Evolutionary conservation across 2,113 vertebrate genomes (phyloP).

Genomic region (Paramisgurnus dabryanus): DNA sequence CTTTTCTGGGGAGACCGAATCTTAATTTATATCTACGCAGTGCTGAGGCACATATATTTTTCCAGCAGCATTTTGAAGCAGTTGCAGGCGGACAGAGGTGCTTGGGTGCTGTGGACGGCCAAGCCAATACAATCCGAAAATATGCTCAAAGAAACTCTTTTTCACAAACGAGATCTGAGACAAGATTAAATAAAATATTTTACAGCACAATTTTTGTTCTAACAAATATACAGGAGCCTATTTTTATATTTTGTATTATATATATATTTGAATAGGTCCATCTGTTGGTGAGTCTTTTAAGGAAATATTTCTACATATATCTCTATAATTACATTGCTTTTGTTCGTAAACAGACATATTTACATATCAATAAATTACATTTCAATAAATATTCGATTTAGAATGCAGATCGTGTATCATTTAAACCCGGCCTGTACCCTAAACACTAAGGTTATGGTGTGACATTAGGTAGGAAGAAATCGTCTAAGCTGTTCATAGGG

Average conservation of each 20-base stretch:
- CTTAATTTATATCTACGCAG: neutral
- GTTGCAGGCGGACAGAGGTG: neutral
- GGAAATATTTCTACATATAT: too few species aligned
- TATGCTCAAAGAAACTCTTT: neutral
- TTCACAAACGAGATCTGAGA: neutral
- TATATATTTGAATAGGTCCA: too few species aligned
- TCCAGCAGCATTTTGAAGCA: neutral
- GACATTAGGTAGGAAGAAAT: neutral
- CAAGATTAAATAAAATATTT: neutral
- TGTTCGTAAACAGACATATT: too few species aligned
- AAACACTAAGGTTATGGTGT: neutral
- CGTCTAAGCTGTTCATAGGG: neutral
- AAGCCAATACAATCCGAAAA: neutral
- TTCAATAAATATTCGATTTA: too few species aligned
- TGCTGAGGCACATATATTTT: neutral
- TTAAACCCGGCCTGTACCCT: too few species aligned
- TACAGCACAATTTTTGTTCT: neutral
- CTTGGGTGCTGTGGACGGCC: neutral
- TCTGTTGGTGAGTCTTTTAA: too few species aligned
- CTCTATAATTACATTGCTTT: too few species aligned
- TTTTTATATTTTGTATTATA: neutral
- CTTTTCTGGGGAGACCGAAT: conserved; percentile 77
- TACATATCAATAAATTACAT: too few species aligned
- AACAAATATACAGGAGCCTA: neutral
- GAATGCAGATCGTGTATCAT: too few species aligned